Conservation (phyloP, 2,888 invertebrate species). For the Limnephilus auricula region DNA sequence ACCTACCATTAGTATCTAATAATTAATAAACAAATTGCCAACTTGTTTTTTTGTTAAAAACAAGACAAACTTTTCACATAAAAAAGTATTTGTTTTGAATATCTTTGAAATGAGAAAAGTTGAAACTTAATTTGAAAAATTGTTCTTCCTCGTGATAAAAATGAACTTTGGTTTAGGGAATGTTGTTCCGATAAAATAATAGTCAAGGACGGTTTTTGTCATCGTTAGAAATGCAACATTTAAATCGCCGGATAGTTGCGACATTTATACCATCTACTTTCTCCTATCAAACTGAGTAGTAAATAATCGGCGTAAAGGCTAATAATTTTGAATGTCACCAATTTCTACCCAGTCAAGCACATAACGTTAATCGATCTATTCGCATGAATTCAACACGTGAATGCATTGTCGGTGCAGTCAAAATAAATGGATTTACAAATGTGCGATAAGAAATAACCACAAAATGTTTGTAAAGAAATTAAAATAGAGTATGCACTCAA, state of each 20-base stretch:
- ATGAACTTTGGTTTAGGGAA: background rate
- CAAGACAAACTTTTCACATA: background rate
- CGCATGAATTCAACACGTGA: background rate
- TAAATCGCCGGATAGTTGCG: too few relatives aligned
- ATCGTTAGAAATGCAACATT: too few relatives aligned
- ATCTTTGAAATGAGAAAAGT: background rate
- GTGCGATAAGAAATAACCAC: background rate
- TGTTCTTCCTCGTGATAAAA: background rate
- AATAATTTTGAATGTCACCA: background rate
- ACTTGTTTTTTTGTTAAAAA: background rate
- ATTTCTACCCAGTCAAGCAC: too few relatives aligned
- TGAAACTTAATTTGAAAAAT: background rate
- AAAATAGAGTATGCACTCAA: background rate
- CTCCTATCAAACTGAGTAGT: too few relatives aligned
- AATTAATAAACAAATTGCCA: background rate
- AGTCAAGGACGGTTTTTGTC: background rate
- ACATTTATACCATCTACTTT: too few relatives aligned
- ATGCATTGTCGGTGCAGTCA: background rate
- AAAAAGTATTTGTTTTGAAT: background rate
- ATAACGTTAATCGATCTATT: background rate
- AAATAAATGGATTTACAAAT: background rate
- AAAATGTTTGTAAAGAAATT: background rate
- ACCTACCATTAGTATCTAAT: too few relatives aligned
- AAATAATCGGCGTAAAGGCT: background rate
- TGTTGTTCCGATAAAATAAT: background rate